phyloP scores from a whole-genome alignment of 2,888 invertebrate genomes.

The Galerucella calmariensis region DNA sequence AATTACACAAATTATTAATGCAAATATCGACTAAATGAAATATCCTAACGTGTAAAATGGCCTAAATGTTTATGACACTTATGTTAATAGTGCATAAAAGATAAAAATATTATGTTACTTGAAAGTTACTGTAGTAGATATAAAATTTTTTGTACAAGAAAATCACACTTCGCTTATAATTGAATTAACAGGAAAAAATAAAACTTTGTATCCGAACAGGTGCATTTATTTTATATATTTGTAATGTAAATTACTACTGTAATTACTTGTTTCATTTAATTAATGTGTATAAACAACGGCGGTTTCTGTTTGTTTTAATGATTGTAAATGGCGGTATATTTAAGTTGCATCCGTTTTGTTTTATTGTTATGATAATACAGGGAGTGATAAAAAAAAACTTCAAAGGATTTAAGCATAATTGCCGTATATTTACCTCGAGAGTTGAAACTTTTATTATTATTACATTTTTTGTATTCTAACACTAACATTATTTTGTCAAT shows the following conservation, averaged over 20 bases:
- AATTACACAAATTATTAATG: too few species aligned
- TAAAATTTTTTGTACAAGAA: too few species aligned
- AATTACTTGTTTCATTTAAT: slow-evolving; percentile 11
- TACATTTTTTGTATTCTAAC: too few species aligned
- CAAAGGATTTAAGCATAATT: not conserved
- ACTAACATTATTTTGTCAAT: too few species aligned
- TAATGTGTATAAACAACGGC: slow-evolving; percentile 15
- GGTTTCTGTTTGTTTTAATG: slow-evolving; percentile 10
- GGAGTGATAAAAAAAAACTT: not conserved
- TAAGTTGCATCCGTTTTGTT: not conserved
- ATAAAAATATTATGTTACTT: too few species aligned
- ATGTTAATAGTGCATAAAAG: too few species aligned
- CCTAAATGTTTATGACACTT: too few species aligned
- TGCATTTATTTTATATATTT: slow-evolving; percentile 13
- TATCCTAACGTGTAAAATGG: too few species aligned
- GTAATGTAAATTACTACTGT: slow-evolving; percentile 14
- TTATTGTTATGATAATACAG: not conserved
- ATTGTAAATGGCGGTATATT: not conserved
- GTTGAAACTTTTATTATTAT: too few species aligned
- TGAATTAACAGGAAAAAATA: not conserved
- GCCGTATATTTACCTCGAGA: too few species aligned
- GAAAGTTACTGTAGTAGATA: too few species aligned
- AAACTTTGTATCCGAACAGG: not conserved
- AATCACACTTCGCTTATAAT: slow-evolving; percentile 1
- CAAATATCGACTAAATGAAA: too few species aligned